Base-by-base conservation (phyloP, 2,888 invertebrate species). In the Abscondita cerata region DNA sequence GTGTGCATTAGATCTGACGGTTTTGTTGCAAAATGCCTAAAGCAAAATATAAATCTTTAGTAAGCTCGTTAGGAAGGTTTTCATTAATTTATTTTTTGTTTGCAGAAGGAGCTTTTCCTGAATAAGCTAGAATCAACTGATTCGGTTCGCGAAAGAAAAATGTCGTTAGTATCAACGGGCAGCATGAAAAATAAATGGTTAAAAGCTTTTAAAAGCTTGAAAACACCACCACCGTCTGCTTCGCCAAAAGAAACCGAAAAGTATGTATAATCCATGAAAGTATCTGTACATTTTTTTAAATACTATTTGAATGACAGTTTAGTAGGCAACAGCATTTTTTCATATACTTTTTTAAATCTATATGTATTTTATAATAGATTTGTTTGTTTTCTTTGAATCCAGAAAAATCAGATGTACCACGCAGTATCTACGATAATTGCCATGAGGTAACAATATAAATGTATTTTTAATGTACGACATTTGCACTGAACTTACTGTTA, bases 141-240 rank as follows among this genome's bases (percentile, higher is more conserved):
- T 66, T 83, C 86, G 79, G 85, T 86, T 75, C 84, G 87, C 71
- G 93, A 93, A 81, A 87, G 94, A 68, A 95, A 94, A 83, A 87
- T 93, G 84, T 93, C 94, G 41, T 89, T 91, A 53, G 89, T 92
- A 60, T 93, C 92, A 70, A 90, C 91, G 69, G 90, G 91, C 76
- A 91, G 92, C 81, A 96, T 96, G 89, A 96, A 96, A 84, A 95
- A 92, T 80, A 96, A 96, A 86, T 97, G 97, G 97, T 85, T 96
- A 76, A 97, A 96, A 82, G 97, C 97, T 69, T 95, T 97, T 85
- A 92, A 94, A 80, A 95, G 94, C 81, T 86, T 97, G 71, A 95
- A 95, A 83, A 93, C 93, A 40, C 90, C 91, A 71, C 84, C 84
- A 11, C 79, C 80, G 6, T 76, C 77, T 67, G 68, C 80, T 25